Evolutionary conservation across 2,113 vertebrate species (phyloP).

Genomic region (Holacanthus passer): DNA sequence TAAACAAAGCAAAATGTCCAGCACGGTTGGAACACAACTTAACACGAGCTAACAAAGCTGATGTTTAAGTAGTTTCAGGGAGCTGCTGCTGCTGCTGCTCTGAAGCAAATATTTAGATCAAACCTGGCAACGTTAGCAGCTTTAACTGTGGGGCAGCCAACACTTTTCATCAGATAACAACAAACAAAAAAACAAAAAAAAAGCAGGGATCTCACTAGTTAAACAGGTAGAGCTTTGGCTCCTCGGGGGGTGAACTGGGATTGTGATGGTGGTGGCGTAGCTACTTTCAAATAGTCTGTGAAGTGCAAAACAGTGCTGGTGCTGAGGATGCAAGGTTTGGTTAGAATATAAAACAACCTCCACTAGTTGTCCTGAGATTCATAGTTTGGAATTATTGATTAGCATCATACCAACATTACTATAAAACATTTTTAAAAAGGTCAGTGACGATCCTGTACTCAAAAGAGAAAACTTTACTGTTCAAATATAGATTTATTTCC

Average conservation of each 20-base stretch:
- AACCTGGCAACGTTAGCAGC: conserved; percentile 33
- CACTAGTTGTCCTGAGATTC: not conserved
- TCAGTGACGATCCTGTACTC: not conserved
- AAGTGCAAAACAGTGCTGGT: not conserved
- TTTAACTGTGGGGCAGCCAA: conserved; percentile 19
- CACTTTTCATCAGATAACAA: conserved; percentile 10
- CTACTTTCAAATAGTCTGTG: not conserved
- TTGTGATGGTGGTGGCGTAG: not conserved
- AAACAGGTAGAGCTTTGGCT: conserved; percentile 21
- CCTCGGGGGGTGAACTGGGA: not conserved
- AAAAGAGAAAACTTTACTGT: conserved; percentile 41
- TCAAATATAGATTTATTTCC: conserved; percentile 83
- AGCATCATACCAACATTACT: not conserved
- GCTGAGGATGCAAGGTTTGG: not conserved
- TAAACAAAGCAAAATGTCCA: conserved; percentile 61
- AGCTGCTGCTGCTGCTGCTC: conserved; percentile 25
- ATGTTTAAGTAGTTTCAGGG: conserved; percentile 32
- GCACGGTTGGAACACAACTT: conserved; percentile 27
- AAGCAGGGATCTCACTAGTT: conserved; percentile 13
- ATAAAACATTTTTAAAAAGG: conserved; percentile 10
- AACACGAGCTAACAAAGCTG: conserved; percentile 27
- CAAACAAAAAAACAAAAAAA: conserved; percentile 38
- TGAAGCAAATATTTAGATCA: conserved; percentile 47
- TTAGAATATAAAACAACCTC: not conserved
- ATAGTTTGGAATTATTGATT: conserved; percentile 2